Evolutionary conservation across 2,888 invertebrate species (phyloP).

Genomic region (Spilarctia lutea): DNA sequence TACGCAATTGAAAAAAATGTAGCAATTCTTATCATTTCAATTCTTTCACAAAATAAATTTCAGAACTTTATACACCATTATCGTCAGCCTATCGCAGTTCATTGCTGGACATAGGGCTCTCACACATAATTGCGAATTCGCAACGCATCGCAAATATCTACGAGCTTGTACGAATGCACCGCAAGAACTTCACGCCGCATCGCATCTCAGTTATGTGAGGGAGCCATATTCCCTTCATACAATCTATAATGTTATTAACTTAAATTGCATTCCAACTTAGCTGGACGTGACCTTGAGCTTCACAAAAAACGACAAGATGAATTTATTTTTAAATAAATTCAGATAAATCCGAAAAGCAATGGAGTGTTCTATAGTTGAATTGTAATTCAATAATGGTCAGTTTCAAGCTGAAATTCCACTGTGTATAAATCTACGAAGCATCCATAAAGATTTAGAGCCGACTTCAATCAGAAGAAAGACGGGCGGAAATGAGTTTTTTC

Average conservation of each 20-base stretch:
- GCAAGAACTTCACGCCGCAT: too few species aligned
- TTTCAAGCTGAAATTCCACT: background rate
- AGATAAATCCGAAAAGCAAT: background rate
- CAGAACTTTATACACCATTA: background rate
- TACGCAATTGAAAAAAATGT: too few species aligned
- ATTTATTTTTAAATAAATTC: background rate
- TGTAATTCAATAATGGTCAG: conserved; percentile 5
- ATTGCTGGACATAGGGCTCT: too few species aligned
- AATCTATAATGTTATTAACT: too few species aligned
- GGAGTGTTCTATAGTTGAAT: background rate
- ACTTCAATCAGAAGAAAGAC: conserved; percentile 11
- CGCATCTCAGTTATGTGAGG: too few species aligned
- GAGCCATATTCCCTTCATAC: too few species aligned
- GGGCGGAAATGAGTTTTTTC: conserved; percentile 12
- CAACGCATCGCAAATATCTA: too few species aligned
- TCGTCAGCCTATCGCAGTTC: too few species aligned
- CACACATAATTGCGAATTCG: too few species aligned
- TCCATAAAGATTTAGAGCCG: conserved; percentile 5
- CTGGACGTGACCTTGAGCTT: background rate
- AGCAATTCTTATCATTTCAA: too few species aligned
- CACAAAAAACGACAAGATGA: background rate
- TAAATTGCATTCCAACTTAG: background rate
- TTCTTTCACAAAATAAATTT: background rate
- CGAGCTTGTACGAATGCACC: too few species aligned
- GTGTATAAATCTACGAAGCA: conserved; percentile 1